Percentiles rank a stretch among this genome's conserved stretches.
These are phyloP conservation scores for Chloroceryle aenea DNA, from an alignment of 2,113 vertebrate genomes.

Conservation along the genomic window DNA sequence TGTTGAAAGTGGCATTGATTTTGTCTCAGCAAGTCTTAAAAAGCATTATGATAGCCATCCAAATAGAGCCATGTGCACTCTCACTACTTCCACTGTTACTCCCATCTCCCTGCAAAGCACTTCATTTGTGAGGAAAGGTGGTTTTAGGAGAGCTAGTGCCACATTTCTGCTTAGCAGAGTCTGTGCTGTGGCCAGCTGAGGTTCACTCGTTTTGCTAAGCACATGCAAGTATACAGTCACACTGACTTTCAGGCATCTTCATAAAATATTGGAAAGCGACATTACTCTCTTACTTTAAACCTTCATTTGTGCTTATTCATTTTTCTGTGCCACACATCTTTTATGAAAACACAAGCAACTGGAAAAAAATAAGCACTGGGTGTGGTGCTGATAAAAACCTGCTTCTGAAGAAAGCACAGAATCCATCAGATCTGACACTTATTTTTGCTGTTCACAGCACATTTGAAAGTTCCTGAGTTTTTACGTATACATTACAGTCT, in stretches of 20 bases:
- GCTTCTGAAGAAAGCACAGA: not conserved
- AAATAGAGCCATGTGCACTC: not conserved
- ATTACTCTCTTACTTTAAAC: not conserved
- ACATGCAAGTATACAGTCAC: not conserved
- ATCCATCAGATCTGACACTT: not conserved
- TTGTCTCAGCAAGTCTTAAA: not conserved
- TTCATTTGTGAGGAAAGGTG: not conserved
- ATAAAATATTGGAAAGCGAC: not conserved
- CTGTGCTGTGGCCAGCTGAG: rapidly evolving
- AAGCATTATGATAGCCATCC: not conserved
- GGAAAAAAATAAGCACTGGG: not conserved
- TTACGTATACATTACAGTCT: not conserved
- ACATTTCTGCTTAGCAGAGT: rapidly evolving
- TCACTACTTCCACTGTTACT: not conserved
- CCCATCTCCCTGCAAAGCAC: not conserved
- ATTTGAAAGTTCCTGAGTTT: not conserved
- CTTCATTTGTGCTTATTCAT: not conserved
- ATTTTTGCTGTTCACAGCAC: not conserved
- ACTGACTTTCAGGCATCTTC: not conserved
- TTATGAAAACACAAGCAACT: not conserved
- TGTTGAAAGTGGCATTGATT: not conserved
- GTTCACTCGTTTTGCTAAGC: rapidly evolving
- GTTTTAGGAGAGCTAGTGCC: not conserved
- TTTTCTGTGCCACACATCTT: not conserved
- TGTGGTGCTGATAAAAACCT: not conserved